Percentiles rank a stretch among this genome's conserved stretches.
These are phyloP conservation scores for Drosophila trichaetosa DNA, from an alignment of 2,888 invertebrate genomes.

Conservation along the genomic window DNA sequence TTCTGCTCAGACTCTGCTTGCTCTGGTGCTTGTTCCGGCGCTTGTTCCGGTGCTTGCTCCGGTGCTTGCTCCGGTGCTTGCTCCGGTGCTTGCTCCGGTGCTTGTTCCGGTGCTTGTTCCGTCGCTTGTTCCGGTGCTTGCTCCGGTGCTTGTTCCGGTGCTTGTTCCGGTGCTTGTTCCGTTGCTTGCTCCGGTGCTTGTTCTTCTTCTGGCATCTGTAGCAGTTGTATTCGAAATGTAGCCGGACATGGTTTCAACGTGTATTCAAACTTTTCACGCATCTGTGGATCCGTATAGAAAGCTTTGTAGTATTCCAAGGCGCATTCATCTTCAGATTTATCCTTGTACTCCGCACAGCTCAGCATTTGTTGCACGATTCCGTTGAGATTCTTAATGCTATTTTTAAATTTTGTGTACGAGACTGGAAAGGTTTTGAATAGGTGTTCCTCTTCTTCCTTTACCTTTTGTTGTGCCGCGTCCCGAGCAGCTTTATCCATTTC, in stretches of 20 bases:
- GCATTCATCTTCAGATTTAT: conserved; percentile 28
- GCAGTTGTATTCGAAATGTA: conserved; percentile 21
- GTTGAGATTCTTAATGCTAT: conserved; percentile 34
- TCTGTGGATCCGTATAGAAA: conserved; percentile 39
- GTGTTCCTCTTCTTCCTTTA: neutral
- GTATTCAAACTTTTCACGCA: conserved; percentile 40
- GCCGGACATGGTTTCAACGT: conserved; percentile 50
- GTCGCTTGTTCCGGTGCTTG: neutral
- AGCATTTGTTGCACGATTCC: conserved; percentile 45
- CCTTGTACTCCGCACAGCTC: conserved; percentile 19
- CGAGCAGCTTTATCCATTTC: neutral
- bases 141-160: rapidly evolving
- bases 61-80: rapidly evolving
- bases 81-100: neutral
- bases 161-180: neutral
- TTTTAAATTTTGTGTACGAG: conserved; percentile 29
- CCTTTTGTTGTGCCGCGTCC: neutral
- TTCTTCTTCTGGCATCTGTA: neutral
- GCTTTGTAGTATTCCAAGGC: conserved; percentile 39
- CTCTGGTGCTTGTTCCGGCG: neutral
- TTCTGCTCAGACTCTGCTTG: neutral
- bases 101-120: neutral
- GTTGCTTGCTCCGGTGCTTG: neutral
- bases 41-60: neutral
- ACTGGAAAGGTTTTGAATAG: conserved; percentile 22